phyloP scores from a whole-genome alignment of 2,797 vertebrate genomes.

The Danio tinwini region DNA sequence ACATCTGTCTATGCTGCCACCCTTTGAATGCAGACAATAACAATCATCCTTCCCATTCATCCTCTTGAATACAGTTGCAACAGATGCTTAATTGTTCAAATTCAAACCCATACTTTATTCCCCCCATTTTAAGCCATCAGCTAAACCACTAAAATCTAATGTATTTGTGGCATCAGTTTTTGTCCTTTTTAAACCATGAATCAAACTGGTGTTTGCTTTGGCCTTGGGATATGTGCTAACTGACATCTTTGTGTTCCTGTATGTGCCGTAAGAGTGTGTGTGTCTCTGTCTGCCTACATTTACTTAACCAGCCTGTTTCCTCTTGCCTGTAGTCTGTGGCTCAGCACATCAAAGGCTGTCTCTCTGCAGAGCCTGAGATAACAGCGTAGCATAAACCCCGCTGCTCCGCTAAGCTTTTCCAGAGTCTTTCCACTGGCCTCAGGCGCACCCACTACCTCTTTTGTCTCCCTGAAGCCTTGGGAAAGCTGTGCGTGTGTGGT shows the following conservation, averaged over 20 bases:
- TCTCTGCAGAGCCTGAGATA: slow-evolving; percentile 74
- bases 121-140: background rate
- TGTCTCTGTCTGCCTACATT: slow-evolving; percentile 55
- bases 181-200: background rate
- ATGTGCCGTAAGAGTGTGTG: slow-evolving; percentile 51
- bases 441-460: slow-evolving; percentile 39
- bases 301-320: slow-evolving; percentile 56
- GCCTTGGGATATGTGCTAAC: slow-evolving; percentile 25
- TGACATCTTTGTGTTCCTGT: slow-evolving; percentile 37
- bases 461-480: slow-evolving; percentile 36
- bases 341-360: slow-evolving; percentile 74
- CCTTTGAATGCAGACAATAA: slow-evolving; percentile 13
- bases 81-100: slow-evolving; percentile 5
- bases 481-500: slow-evolving; percentile 17
- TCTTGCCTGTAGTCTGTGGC: slow-evolving; percentile 61
- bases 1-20: background rate
- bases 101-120: background rate
- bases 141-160: background rate
- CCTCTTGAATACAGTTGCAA: background rate
- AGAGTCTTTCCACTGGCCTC: slow-evolving; percentile 42
- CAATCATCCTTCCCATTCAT: background rate
- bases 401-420: slow-evolving; percentile 62
- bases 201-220: slow-evolving; percentile 28
- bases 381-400: slow-evolving; percentile 60
- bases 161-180: background rate